Conservation (phyloP, 1,140 invertebrate genomes). For the Drosophila varians region DNA sequence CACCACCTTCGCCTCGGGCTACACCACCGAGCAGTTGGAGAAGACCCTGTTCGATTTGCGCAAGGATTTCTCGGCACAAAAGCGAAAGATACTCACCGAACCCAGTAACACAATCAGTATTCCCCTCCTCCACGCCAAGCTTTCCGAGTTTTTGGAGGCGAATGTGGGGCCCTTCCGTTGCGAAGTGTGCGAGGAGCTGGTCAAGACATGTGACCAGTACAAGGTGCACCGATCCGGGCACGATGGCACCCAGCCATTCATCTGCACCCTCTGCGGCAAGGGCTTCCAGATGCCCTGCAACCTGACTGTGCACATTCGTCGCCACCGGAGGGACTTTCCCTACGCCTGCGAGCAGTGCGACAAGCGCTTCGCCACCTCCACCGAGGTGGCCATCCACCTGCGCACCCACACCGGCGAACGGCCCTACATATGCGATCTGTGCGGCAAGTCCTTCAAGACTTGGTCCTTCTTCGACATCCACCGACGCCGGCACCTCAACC, state of each 20-base stretch:
- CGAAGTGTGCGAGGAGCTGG: constrained; percentile 56
- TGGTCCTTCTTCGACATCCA: constrained; percentile 81
- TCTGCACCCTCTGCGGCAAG: constrained; percentile 75
- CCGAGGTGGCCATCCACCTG: constrained; percentile 72
- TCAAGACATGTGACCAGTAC: constrained; percentile 78
- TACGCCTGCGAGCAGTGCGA: constrained; percentile 75
- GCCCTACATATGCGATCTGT: constrained; percentile 73
- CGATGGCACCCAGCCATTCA: constrained; percentile 72
- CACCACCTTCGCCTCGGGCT: constrained; percentile 39
- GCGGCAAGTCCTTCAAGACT: constrained; percentile 77
- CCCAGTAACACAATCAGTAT: constrained; percentile 30
- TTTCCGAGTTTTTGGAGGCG: constrained; percentile 64
- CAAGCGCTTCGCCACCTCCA: constrained; percentile 74
- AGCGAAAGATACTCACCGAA: constrained; percentile 59
- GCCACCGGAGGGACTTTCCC: constrained; percentile 68
- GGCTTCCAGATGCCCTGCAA: constrained; percentile 80
- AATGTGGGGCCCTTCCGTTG: constrained; percentile 77
- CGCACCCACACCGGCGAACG: constrained; percentile 69
- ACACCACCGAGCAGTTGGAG: constrained; percentile 56
- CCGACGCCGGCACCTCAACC: constrained; percentile 74
- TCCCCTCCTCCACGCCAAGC: constrained; percentile 59
- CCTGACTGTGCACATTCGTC: constrained; percentile 72
- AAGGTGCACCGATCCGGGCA: constrained; percentile 71
- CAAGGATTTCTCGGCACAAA: constrained; percentile 69
- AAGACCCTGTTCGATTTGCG: constrained; percentile 72